phyloP scores from a whole-genome alignment of 2,113 vertebrate species.

The Cochlearius cochlearius region DNA sequence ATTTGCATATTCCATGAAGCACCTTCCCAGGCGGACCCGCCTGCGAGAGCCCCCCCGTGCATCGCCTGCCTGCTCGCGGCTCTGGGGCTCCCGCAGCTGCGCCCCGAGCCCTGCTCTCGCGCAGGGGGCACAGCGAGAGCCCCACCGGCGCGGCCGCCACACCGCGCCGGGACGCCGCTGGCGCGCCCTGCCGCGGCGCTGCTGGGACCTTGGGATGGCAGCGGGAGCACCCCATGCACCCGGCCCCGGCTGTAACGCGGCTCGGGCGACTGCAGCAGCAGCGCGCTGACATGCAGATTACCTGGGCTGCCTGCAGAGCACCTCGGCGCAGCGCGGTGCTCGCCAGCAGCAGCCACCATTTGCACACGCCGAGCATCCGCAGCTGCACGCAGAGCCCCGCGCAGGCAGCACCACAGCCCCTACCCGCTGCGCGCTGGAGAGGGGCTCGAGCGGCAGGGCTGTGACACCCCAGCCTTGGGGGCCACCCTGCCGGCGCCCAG shows the following conservation, averaged over 20 bases:
- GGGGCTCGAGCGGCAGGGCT: background rate
- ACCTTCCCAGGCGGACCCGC: background rate
- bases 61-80: background rate
- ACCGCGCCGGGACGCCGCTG: accelerated
- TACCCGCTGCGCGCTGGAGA: accelerated
- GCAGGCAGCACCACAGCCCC: background rate
- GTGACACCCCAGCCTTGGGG: accelerated
- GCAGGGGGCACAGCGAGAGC: accelerated
- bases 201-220: background rate
- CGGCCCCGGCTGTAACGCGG: background rate
- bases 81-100: background rate
- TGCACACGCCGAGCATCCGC: accelerated
- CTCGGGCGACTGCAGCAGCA: background rate
- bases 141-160: background rate
- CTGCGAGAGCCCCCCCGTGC: background rate
- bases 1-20: background rate
- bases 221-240: background rate
- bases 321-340: background rate
- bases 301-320: background rate
- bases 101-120: background rate
- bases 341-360: background rate
- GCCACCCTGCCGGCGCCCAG: background rate
- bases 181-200: accelerated
- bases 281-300: background rate
- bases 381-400: background rate